Evolutionary conservation across 2,797 vertebrate genomes (phyloP), one percentile per base, ranked within the genome.

Genomic region (Otus scops): DNA sequence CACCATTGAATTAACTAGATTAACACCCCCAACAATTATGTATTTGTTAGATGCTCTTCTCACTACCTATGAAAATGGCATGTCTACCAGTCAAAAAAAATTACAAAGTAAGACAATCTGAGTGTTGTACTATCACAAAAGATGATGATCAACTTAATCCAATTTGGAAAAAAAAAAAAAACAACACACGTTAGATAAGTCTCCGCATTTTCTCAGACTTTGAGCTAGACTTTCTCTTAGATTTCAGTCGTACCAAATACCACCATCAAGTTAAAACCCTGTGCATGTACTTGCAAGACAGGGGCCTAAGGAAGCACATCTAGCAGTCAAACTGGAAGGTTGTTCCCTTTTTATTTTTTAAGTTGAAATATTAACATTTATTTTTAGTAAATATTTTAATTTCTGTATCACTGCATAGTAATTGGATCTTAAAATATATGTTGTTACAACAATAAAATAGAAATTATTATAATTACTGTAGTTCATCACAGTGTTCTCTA

Each of bases 31-130:
- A 76, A 8, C 26, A 45, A 32, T 38, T 53, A 38, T 13, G 1
- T 0, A 2, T 38, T 28, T 67, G 10, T 32, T 23, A 17, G 43
- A 14, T 38, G 57, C 2, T 19, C 4, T 57, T 85, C 14, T 39
- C 20, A 43, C 11, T 38, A 27, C 14, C 22, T 13, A 6, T 10
- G 34, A 45, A 67, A 79, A 65, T 5, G 60, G 19, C 24, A 13
- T 0, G 1, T 47, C 50, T 36, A 56, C 54, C 57, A 34, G 14
- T 59, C 27, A 43, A 41, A 90, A 90, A 23, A 10, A 51, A 20
- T 9, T 34, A 59, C 0, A 0, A 43, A 78, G 14, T 26, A 7
- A 36, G 54, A 56, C 7, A 39, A 18, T 4, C 6, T 0, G 4
- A 56, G 39, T 14, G 23, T 39, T 50, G 28, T 2, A 10, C 32